phyloP scores from a whole-genome alignment of 1,140 invertebrate species.

The Anoplolepis gracilipes region DNA sequence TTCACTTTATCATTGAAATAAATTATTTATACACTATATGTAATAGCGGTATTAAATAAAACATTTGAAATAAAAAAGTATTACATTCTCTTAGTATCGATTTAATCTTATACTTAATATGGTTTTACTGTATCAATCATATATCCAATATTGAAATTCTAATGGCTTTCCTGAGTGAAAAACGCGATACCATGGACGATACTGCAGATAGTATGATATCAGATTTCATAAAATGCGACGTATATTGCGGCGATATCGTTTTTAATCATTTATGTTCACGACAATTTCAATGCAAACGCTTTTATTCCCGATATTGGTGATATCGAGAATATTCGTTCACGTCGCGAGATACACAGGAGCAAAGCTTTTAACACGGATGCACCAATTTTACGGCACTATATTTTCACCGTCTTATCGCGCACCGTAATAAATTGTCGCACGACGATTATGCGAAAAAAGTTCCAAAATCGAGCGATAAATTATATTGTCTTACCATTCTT shows the following conservation, averaged over 20 bases:
- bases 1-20: not conserved
- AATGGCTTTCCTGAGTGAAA: constrained; percentile 6
- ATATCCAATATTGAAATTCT: constrained; percentile 12
- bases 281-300: constrained; percentile 50
- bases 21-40: not conserved
- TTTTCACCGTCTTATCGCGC: constrained; percentile 39
- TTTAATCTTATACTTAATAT: constrained; percentile 20
- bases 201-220: not conserved
- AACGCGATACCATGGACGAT: not conserved
- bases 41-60: not conserved
- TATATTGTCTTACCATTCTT: constrained; percentile 19
- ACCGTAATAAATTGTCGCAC: constrained; percentile 35
- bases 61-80: not conserved
- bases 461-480: constrained; percentile 47
- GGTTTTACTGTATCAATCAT: not conserved
- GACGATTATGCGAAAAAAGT: constrained; percentile 36
- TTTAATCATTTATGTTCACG: constrained; percentile 48
- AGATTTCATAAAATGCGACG: constrained; percentile 41
- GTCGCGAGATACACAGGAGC: constrained; percentile 1
- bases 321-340: constrained; percentile 37
- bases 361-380: constrained; percentile 40
- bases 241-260: constrained; percentile 15
- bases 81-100: not conserved
- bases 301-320: constrained; percentile 55
- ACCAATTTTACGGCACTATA: constrained; percentile 46